These are phyloP conservation scores for Stenoptilia bipunctidactyla DNA, from an alignment of 2,888 invertebrate genomes.

Conservation along the genomic window DNA sequence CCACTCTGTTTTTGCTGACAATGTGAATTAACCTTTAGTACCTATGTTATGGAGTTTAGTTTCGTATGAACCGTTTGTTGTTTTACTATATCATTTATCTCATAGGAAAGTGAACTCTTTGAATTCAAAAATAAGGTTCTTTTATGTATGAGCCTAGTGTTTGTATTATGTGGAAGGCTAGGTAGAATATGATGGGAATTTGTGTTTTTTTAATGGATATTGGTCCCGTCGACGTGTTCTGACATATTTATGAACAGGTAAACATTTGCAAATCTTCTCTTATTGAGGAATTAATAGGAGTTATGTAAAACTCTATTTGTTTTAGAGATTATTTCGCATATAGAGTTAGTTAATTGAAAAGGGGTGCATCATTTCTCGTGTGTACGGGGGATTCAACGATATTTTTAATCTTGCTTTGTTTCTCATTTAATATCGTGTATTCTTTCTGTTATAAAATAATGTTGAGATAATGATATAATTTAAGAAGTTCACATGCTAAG, in stretches of 20 bases:
- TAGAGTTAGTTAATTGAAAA: too few relatives aligned
- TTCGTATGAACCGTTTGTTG: background rate
- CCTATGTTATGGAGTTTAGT: background rate
- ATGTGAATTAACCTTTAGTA: background rate
- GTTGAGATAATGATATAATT: too few relatives aligned
- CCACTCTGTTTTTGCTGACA: constrained; percentile 11
- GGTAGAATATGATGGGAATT: constrained; percentile 34
- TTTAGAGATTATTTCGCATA: background rate
- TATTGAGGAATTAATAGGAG: constrained; percentile 11
- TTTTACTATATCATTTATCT: too few relatives aligned
- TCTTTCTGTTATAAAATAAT: too few relatives aligned
- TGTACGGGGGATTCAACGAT: too few relatives aligned
- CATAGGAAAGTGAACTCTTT: constrained; percentile 19
- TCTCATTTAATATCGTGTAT: too few relatives aligned
- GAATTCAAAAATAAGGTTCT: constrained; percentile 12
- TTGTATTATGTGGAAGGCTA: constrained; percentile 32
- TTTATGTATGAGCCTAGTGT: constrained; percentile 4
- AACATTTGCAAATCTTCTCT: constrained; percentile 19
- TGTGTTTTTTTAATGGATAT: constrained; percentile 46
- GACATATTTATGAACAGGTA: constrained; percentile 37
- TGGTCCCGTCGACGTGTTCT: constrained; percentile 34
- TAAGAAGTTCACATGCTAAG: too few relatives aligned
- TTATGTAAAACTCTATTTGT: constrained; percentile 7
- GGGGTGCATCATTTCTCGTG: too few relatives aligned
- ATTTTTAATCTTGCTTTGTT: too few relatives aligned